Evolutionary conservation across 1,140 invertebrate species (phyloP), one percentile per base, ranked within the genome.

Genomic region (Colletes latitarsis): DNA sequence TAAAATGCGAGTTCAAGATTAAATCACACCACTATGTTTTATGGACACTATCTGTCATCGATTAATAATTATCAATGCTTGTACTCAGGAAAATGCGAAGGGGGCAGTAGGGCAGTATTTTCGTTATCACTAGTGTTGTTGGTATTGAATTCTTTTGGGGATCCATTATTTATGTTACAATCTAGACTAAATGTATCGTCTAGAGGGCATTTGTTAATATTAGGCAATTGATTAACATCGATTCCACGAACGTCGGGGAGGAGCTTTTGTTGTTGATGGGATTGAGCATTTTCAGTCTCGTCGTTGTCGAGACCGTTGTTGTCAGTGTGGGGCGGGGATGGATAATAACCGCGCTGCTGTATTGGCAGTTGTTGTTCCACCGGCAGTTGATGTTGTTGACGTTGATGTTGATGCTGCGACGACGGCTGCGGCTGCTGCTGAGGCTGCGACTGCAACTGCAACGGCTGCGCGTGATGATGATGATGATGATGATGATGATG

Each of bases 71-170:
- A 92, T 94, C 90, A 94, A 92, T 94, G 93, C 91, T 94, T 94
- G 90, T 94, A 94, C 88, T 94, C 92, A 80, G 93, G 93, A 89
- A 94, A 94, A 91, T 94, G 91, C 85, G 91, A 89, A 88, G 90
- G 90, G 88, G 92, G 88, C 75, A 93, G 88, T 89, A 93, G 92
- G 88, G 92, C 92, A 91, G 91, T 93, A 91, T 92, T 93, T 91
- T 93, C 91, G 84, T 92, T 93, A 92, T 91, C 90, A 90, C 90
- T 93, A 91, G 88, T 90, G 85, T 92, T 92, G 87, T 92, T 92
- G 87, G 90, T 93, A 93, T 88, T 92, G 89, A 92, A 89, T 89
- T 90, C 89, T 89, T 92, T 91, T 69, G 88, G 86, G 86, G 88
- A 89, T 88, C 88, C 89, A 89, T 92, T 92, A 90, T 92, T 92